These are phyloP conservation scores for Sandelia bainsii DNA, from an alignment of 2,797 vertebrate species.

Conservation along the genomic window DNA sequence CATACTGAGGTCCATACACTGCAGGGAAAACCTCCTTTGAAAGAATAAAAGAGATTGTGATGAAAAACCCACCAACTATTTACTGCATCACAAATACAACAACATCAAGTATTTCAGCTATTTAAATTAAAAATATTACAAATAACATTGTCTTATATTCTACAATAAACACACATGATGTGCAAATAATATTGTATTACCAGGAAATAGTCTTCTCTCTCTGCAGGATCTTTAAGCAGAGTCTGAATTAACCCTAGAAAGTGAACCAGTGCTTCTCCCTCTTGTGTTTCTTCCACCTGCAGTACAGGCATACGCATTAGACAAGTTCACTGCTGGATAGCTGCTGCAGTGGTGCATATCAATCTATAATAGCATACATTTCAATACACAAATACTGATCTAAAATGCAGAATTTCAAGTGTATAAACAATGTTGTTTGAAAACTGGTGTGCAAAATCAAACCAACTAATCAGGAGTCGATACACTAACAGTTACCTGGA, in stretches of 20 bases:
- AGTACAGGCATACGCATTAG: neutral
- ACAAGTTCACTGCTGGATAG: neutral
- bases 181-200: constrained; percentile 54
- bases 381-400: neutral
- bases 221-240: constrained; percentile 76
- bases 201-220: constrained; percentile 75
- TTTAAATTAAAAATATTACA: neutral
- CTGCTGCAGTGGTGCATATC: neutral
- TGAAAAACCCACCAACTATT: neutral
- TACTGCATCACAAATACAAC: neutral
- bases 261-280: constrained; percentile 57
- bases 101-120: neutral
- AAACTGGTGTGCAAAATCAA: neutral
- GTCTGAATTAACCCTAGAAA: constrained; percentile 76
- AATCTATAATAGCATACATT: neutral
- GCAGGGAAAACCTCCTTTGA: constrained; percentile 83
- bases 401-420: neutral
- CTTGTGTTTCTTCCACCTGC: constrained; percentile 60
- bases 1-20: constrained; percentile 84
- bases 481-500: constrained; percentile 31
- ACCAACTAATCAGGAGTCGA: neutral
- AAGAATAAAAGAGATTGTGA: neutral
- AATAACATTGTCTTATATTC: neutral
- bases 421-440: neutral
- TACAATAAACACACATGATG: neutral